Evolutionary conservation across 2,888 invertebrate species (phyloP), one percentile per base, ranked within the genome.

Genomic region (Aphodius sticticus): DNA sequence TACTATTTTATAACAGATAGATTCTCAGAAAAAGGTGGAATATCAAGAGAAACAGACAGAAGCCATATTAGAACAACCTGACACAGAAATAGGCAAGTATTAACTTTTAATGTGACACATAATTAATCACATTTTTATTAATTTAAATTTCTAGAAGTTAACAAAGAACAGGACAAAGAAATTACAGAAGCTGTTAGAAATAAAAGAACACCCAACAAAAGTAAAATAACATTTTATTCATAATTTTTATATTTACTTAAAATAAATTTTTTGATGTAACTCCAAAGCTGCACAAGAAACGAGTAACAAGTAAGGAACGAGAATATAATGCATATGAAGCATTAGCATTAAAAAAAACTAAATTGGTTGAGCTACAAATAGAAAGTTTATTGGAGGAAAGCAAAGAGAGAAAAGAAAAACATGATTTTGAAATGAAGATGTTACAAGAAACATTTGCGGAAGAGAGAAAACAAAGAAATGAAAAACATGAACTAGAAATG

Each of bases 141-240:
- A 70, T 70, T 70, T 69, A 69, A 69, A n/a, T 69, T 70, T 70
- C 16, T 70, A 70, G 70, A 70, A 70, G 70, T 70, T 70, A 70
- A 70, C 70, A 70, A 70, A 70, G 2, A 70, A 70, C 14, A 69
- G 69, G n/a, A 9, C 16, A n/a, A 70, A n/a, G 16, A 14, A 16
- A 2, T 16, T 7, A 70, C 70, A 70, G 14, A 70, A 70, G 16
- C 70, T 70, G 16, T 6, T 70, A 70, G 14, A 70, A 70, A 70
- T 70, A 70, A 70, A 70, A 70, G 14, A n/a, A 16, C 70, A 16
- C 70, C 70, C 70, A 70, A 15, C 16, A 70, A 70, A 70, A 70
- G 70, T 70, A 70, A 70, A 70, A 15, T 70, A 69, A 53, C 53
- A 53, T 3, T 53, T 53, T 3, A 53, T 53, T 12, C 53, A 12